Base-by-base conservation (phyloP, 2,113 vertebrate species). In the Macquaria australasica region DNA sequence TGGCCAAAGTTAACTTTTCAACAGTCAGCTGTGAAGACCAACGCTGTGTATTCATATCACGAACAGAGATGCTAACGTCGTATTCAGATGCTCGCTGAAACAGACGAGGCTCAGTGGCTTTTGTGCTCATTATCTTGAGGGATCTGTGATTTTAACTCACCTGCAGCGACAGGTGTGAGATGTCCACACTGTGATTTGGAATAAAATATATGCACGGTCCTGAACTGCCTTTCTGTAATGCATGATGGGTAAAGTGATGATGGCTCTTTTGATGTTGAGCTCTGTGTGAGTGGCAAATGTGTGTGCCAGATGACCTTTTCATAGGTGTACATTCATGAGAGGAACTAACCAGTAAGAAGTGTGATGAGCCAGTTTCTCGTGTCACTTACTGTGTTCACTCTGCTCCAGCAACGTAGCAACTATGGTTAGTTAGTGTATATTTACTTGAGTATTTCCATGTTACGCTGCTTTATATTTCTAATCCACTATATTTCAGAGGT, bases 1-100 rank as follows among this genome's bases (percentile, higher is more conserved):
- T 94, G 94, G 90, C 70, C 86, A 82, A 87, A 93, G 90, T 87
- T 86, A 91, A 92, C 86, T 90, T 91, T 85, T 72, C 79, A 83
- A 88, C 79, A 88, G 73, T 73, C 67, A 28, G 82, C 3, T 45
- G 63, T 58, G n/a, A 76, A 70, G 67, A 85, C 78, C 60, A 45
- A 11, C 28, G 0, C 69, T 77, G 39, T 78, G 83, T 50, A 89
- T 81, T 87, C 86, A 58, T 0, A 58, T 83, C 80, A 88, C 75
- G 69, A 53, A 76, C 70, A 73, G 83, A 58, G 81, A 77, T 23
- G 41, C 56, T n/a, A 68, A 71, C 85, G 37, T 62, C 72, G 45
- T n/a, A 69, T 59, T 90, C 86, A 78, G 48, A 79, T 45, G 53
- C 73, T 80, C n/a, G 5, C 62, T 69, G 70, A 73, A 84, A 81